These are phyloP conservation scores for Zaprionus kolodkinae DNA, from an alignment of 1,140 invertebrate species.

Conservation along the genomic window DNA sequence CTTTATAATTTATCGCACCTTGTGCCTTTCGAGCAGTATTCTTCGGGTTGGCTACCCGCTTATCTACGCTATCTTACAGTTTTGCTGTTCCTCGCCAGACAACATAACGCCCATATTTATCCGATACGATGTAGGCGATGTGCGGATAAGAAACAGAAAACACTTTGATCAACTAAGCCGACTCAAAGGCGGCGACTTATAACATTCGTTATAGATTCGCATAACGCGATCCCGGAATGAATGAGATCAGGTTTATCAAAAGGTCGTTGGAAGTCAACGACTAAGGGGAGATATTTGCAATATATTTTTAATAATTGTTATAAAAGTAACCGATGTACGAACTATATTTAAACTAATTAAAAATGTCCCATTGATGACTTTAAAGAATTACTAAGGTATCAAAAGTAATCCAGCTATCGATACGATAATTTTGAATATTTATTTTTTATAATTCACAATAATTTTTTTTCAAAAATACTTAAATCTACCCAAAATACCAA, in stretches of 20 bases:
- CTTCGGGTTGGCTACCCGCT: slow-evolving; percentile 6
- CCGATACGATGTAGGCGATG: slow-evolving; percentile 62
- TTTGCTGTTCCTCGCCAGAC: slow-evolving; percentile 60
- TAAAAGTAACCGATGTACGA: no score
- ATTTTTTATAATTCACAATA: no score
- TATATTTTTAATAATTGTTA: not conserved
- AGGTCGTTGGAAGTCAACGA: not conserved
- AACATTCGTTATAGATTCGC: slow-evolving; percentile 1
- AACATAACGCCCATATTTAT: slow-evolving; percentile 54
- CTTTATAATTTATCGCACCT: slow-evolving; percentile 74
- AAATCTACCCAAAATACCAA: no score
- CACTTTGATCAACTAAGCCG: slow-evolving; percentile 7
- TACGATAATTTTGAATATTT: no score
- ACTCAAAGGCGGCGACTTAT: not conserved
- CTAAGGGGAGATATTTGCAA: not conserved
- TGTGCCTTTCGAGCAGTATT: slow-evolving; percentile 32
- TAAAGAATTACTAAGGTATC: no score
- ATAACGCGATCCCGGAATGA: not conserved
- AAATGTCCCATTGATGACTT: no score
- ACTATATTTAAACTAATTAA: no score
- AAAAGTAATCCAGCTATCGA: not conserved
- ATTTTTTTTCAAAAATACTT: no score
- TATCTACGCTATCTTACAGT: slow-evolving; percentile 57
- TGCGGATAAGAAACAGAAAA: slow-evolving; percentile 16
- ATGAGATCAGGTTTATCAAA: not conserved